Conservation (phyloP, 2,888 invertebrate species). For the Marronus borbonicus region DNA sequence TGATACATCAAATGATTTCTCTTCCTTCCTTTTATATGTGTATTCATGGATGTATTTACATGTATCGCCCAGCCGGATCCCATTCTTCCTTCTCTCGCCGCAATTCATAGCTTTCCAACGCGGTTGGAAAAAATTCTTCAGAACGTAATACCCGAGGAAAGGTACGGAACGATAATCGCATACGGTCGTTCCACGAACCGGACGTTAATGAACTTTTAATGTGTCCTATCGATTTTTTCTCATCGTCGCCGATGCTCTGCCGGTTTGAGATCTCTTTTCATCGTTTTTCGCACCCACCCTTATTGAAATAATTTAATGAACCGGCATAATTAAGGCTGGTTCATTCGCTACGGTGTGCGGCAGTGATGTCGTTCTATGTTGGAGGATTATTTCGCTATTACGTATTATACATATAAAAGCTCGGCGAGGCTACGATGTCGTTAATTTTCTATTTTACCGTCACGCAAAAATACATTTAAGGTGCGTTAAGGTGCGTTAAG, state of each 20-base stretch:
- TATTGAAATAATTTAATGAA: slow-evolving; percentile 52
- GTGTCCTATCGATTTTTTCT: slow-evolving; percentile 29
- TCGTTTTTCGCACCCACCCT: slow-evolving; percentile 33
- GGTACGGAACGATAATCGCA: slow-evolving; percentile 38
- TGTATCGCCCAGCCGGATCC: too few species aligned
- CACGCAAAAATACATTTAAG: too few species aligned
- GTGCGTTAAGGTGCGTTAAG: too few species aligned
- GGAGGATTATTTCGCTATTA: too few species aligned
- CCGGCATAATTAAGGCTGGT: slow-evolving; percentile 48
- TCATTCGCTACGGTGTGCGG: background rate
- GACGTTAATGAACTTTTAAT: slow-evolving; percentile 47
- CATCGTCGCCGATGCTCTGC: slow-evolving; percentile 13
- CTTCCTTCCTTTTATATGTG: slow-evolving; percentile 1
- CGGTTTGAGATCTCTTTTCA: background rate
- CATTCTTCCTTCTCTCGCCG: background rate
- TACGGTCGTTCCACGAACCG: slow-evolving; percentile 2
- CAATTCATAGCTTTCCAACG: background rate
- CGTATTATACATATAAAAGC: too few species aligned
- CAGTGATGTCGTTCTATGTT: background rate
- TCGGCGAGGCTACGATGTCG: background rate
- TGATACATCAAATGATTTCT: slow-evolving; percentile 42
- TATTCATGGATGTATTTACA: too few species aligned
- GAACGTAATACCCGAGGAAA: background rate
- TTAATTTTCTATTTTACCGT: too few species aligned
- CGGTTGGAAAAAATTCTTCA: too few species aligned